Evolutionary conservation across 2,888 invertebrate genomes (phyloP).

Genomic region (Hirtodrosophila histrioides): DNA sequence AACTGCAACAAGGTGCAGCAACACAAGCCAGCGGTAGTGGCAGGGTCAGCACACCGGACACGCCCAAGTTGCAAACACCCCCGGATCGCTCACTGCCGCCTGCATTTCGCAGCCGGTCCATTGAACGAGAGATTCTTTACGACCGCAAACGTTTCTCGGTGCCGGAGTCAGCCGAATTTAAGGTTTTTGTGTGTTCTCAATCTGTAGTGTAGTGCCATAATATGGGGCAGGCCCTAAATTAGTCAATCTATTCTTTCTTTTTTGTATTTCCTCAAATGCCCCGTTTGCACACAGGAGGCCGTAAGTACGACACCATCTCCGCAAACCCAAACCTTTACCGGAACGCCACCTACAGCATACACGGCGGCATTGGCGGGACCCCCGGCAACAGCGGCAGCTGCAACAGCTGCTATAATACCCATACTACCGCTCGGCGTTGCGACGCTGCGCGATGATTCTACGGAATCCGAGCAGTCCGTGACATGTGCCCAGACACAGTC

Average conservation of each 20-base stretch:
- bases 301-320: slow-evolving; percentile 84
- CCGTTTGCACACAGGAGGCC: slow-evolving; percentile 70
- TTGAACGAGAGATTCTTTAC: slow-evolving; percentile 81
- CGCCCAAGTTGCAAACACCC: slow-evolving; percentile 76
- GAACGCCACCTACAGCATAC: slow-evolving; percentile 77
- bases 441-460: slow-evolving; percentile 85
- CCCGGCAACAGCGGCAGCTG: slow-evolving; percentile 85
- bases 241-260: slow-evolving; percentile 5
- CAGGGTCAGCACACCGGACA: slow-evolving; percentile 66
- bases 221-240: neutral
- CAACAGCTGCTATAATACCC: slow-evolving; percentile 85
- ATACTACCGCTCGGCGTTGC: slow-evolving; percentile 84
- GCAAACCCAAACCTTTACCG: slow-evolving; percentile 78
- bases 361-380: slow-evolving; percentile 84
- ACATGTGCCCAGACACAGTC: slow-evolving; percentile 84
- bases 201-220: neutral
- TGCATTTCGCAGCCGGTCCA: slow-evolving; percentile 83
- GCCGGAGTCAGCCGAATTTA: slow-evolving; percentile 79
- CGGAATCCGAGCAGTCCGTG: slow-evolving; percentile 85
- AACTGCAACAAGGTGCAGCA: slow-evolving; percentile 45
- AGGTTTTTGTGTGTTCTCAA: slow-evolving; percentile 60
- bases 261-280: slow-evolving; percentile 5
- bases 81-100: slow-evolving; percentile 82
- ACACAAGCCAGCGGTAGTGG: slow-evolving; percentile 32
- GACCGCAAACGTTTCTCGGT: slow-evolving; percentile 82